Evolutionary conservation across 2,888 invertebrate species (phyloP), one percentile per base, ranked within the genome.

Genomic region (Adelognathus sp.): DNA sequence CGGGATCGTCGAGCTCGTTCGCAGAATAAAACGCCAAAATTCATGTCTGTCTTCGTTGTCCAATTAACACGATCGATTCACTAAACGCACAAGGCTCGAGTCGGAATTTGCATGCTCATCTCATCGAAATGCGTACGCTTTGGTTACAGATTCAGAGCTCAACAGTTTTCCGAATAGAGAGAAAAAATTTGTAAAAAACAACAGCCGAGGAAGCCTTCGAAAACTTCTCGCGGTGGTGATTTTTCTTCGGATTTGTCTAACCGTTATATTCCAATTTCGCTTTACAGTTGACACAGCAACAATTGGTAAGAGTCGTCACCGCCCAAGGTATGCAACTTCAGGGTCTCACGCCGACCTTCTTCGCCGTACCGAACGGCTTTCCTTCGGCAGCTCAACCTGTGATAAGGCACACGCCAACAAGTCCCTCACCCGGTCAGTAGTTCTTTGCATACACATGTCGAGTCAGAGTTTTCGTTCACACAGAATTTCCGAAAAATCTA

Each of bases 251-350:
- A 5, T 18, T 18, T 21, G 52, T 63, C 44, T 58, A 27, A 33
- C n/a, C 9, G 11, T 60, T 61, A 11, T 16, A 24, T 76, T 60
- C 64, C 18, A 21, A 54, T 36, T 56, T 72, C 27, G 33, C 18
- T 81, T 87, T 88, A 77, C 84, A 91, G 91, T 76, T 91, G 76
- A 91, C 91, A 58, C 93, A 92, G 56, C 94, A 94, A 83, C 93
- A 93, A 77, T 87, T 94, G 76, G 92, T 95, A 46, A 92, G 95
- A 75, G 94, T 95, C 71, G 92, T 95, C 52, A 94, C 94, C 61
- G 92, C 93, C 14, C 95, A 95, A 89, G 94, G 94, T 63, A 92
- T 93, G 86, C 93, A 93, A 90, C 92, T 93, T 82, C 91, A 93
- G 84, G 92, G 91, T 27, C 83, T 91, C 66, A 82, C 91, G 5